Percentiles rank a stretch among this genome's conserved stretches.
Conservation (phyloP, 2,888 invertebrate genomes). For the Megaustenia siamemsis region DNA sequence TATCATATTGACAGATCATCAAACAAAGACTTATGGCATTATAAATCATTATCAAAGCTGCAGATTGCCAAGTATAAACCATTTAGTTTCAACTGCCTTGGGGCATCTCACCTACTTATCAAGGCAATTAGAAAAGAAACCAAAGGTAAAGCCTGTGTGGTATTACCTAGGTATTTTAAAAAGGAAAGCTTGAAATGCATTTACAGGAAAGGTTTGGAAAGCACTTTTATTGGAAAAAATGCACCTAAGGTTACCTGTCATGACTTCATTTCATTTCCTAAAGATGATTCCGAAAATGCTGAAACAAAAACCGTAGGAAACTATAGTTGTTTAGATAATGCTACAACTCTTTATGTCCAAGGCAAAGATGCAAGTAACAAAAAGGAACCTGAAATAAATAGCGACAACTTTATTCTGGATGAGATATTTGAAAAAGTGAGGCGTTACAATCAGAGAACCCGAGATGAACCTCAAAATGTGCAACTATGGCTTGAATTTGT, state of each 20-base stretch:
- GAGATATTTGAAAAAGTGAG: slow-evolving; percentile 61
- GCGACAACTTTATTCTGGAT: slow-evolving; percentile 47
- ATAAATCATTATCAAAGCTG: slow-evolving; percentile 75
- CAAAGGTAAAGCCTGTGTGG: slow-evolving; percentile 59
- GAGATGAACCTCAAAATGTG: slow-evolving; percentile 77
- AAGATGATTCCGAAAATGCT: slow-evolving; percentile 11
- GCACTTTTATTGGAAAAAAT: neutral
- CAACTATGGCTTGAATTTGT: slow-evolving; percentile 80
- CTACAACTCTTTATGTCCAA: slow-evolving; percentile 72
- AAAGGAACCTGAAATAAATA: neutral
- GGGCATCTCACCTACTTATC: slow-evolving; percentile 44
- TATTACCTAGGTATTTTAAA: slow-evolving; percentile 65
- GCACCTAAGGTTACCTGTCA: neutral
- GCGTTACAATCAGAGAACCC: slow-evolving; percentile 76
- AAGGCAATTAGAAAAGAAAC: slow-evolving; percentile 19
- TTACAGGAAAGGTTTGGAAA: slow-evolving; percentile 16
- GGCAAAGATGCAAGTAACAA: slow-evolving; percentile 62
- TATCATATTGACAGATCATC: slow-evolving; percentile 74
- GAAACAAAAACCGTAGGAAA: neutral
- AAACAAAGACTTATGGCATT: slow-evolving; percentile 76
- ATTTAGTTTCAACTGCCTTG: slow-evolving; percentile 41
- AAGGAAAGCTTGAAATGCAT: slow-evolving; percentile 58
- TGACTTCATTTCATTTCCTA: slow-evolving; percentile 50
- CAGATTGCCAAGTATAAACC: slow-evolving; percentile 73
- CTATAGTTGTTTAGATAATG: slow-evolving; percentile 63